Evolutionary conservation across 2,888 invertebrate species (phyloP).

Genomic region (Drosophila tanythrix): DNA sequence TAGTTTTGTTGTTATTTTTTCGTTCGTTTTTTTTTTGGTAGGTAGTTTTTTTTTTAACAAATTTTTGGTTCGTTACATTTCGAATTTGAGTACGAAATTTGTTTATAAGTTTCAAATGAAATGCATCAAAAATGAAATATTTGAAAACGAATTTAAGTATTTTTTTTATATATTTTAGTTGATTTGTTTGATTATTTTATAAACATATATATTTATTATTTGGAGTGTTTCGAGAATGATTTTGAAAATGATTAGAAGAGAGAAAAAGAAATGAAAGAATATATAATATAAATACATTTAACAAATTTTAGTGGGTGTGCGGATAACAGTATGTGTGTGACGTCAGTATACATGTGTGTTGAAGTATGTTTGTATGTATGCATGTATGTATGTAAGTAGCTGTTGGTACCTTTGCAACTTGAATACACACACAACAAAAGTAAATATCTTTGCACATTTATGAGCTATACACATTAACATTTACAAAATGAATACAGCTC

Average conservation of each 20-base stretch:
- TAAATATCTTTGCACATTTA: conserved; percentile 39
- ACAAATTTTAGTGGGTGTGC: conserved; percentile 79
- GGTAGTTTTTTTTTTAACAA: conserved; percentile 28
- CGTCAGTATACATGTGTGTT: conserved; percentile 41
- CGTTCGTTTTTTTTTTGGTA: conserved; percentile 32
- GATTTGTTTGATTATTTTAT: conserved; percentile 17
- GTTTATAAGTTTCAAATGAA: conserved; percentile 65
- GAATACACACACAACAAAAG: conserved; percentile 43
- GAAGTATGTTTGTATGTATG: background rate
- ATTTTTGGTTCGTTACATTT: conserved; percentile 42
- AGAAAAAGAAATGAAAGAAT: conserved; percentile 84
- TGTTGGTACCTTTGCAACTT: conserved; percentile 35
- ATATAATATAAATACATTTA: conserved; percentile 84
- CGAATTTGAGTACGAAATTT: conserved; percentile 66
- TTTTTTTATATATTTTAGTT: conserved; percentile 29
- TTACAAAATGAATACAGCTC: conserved; percentile 33
- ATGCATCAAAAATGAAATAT: conserved; percentile 71
- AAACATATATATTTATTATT: conserved; percentile 21
- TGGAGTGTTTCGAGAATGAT: conserved; percentile 74
- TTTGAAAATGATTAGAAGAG: conserved; percentile 82
- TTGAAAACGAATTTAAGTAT: conserved; percentile 57
- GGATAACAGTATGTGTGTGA: conserved; percentile 39
- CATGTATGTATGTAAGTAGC: conserved; percentile 27
- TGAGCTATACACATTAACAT: conserved; percentile 25
- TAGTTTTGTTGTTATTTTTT: conserved; percentile 42